These are phyloP conservation scores for Apotomis turbidana DNA, from an alignment of 2,888 invertebrate species.

Conservation along the genomic window DNA sequence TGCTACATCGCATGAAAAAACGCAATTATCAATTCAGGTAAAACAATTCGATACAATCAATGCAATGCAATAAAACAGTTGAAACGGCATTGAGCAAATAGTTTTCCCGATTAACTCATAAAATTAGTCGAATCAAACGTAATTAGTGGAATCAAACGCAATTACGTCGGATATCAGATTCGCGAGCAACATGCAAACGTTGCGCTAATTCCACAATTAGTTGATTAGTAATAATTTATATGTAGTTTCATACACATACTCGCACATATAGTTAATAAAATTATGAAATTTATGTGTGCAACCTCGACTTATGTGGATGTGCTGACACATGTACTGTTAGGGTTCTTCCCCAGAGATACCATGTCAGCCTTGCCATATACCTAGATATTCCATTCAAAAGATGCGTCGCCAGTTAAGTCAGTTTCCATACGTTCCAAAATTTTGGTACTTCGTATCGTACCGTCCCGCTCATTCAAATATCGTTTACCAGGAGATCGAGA, in stretches of 20 bases:
- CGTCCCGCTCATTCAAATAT: no score
- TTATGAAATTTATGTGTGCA: no score
- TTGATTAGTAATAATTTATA: slow-evolving; percentile 12
- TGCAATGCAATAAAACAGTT: not conserved
- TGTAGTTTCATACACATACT: not conserved
- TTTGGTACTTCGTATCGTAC: no score
- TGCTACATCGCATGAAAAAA: no score
- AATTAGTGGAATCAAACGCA: slow-evolving; percentile 17
- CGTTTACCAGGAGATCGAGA: no score
- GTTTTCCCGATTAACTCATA: slow-evolving; percentile 7
- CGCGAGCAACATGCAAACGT: slow-evolving; percentile 17
- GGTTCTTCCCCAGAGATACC: no score
- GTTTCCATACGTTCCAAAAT: no score
- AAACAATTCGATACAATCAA: slow-evolving; percentile 12
- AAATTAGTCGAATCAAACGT: slow-evolving; percentile 8
- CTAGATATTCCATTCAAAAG: no score
- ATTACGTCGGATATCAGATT: slow-evolving; percentile 22
- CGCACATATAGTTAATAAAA: not conserved
- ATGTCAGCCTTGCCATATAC: no score
- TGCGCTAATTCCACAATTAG: slow-evolving; percentile 21
- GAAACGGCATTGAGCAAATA: slow-evolving; percentile 18
- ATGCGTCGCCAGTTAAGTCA: no score
- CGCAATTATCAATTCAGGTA: not conserved
- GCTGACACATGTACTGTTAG: no score
- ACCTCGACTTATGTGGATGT: no score